Percentiles rank a stretch among this genome's conserved stretches.
Evolutionary conservation across 2,113 vertebrate genomes (phyloP).

Genomic region (Atlantisia rogersi): DNA sequence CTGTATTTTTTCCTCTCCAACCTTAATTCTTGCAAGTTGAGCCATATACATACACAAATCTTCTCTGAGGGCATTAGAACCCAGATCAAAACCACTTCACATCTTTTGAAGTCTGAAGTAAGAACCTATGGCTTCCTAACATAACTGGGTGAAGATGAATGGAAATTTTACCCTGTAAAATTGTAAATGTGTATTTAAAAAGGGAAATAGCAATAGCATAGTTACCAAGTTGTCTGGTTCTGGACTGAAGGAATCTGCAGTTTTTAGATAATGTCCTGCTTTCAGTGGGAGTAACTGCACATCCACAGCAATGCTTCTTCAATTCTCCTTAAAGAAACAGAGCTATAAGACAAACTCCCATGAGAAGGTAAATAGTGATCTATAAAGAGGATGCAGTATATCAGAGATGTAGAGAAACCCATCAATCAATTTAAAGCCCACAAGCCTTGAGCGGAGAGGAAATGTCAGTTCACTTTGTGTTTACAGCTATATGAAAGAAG

Average conservation of each 20-base stretch:
- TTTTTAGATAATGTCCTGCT: fast-evolving
- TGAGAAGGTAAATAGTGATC: neutral
- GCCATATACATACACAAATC: neutral
- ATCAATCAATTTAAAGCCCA: slow-evolving; percentile 12
- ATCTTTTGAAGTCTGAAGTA: neutral
- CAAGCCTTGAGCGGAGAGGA: neutral
- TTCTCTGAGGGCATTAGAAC: neutral
- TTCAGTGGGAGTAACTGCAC: neutral
- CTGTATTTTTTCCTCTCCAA: too few species aligned
- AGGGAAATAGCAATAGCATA: neutral
- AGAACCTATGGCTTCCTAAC: neutral
- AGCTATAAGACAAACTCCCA: neutral
- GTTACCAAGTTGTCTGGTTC: neutral
- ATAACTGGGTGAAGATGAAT: neutral
- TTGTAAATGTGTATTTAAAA: neutral
- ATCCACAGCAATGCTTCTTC: neutral
- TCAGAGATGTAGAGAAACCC: slow-evolving; percentile 11
- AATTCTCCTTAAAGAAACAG: neutral
- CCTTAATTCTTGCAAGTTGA: neutral
- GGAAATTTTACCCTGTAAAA: neutral
- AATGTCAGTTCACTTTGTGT: slow-evolving; percentile 18
- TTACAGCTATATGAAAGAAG: slow-evolving; percentile 16
- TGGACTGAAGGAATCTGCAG: neutral
- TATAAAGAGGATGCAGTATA: neutral
- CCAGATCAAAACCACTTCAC: neutral